Conservation (phyloP, 2,888 invertebrate genomes). For the Cantharis rustica region DNA sequence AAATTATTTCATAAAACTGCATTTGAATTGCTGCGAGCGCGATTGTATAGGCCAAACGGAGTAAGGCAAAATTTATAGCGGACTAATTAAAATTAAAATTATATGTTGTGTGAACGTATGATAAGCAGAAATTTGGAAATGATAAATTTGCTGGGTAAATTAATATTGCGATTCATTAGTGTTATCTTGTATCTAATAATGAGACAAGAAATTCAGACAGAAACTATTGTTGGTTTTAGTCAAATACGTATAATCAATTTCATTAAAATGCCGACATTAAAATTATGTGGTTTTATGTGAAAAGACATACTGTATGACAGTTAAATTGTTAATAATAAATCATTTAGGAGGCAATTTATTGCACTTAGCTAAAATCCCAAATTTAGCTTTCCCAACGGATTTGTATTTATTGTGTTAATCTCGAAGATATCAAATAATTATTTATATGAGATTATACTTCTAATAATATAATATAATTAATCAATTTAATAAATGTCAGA, state of each 20-base stretch:
- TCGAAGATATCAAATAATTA: neutral
- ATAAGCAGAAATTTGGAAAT: neutral
- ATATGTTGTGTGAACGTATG: neutral
- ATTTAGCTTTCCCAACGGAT: neutral
- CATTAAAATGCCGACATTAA: neutral
- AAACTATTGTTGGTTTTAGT: neutral
- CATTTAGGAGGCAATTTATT: neutral
- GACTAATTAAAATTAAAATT: neutral
- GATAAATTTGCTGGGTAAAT: neutral
- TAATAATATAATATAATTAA: neutral
- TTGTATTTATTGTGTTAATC: neutral
- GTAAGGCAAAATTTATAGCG: neutral
- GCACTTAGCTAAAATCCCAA: neutral
- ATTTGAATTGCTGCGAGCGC: neutral
- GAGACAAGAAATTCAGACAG: neutral
- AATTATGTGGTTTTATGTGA: neutral
- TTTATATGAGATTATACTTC: neutral
- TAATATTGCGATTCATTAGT: slow-evolving; percentile 1
- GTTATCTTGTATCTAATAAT: slow-evolving; percentile 2
- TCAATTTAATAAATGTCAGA: neutral
- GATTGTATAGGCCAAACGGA: neutral
- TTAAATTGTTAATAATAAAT: neutral
- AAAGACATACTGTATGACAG: neutral
- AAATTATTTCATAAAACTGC: neutral
- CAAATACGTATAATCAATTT: neutral